A percentile compares a stretch with the other conserved stretches of the same genome.
These are phyloP conservation scores for Macrophya annulata DNA, from an alignment of 2,888 invertebrate genomes.

Conservation along the genomic window DNA sequence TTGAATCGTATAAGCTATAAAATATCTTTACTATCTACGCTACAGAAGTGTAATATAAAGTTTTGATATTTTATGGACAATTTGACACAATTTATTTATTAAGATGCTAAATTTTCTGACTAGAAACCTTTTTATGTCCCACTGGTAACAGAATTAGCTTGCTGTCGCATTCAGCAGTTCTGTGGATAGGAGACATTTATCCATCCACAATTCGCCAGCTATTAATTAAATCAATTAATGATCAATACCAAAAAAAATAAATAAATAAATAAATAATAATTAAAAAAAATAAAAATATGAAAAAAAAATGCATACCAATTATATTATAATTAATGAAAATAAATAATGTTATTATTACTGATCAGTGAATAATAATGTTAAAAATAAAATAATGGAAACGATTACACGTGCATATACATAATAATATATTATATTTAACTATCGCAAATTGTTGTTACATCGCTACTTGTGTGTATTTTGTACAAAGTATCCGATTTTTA, in stretches of 20 bases:
- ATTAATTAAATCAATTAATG: slow-evolving; percentile 54
- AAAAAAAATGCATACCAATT: slow-evolving; percentile 59
- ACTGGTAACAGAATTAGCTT: slow-evolving; percentile 48
- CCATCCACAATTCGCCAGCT: slow-evolving; percentile 57
- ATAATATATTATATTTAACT: slow-evolving; percentile 76
- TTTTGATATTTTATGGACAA: slow-evolving; percentile 47
- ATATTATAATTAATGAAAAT: slow-evolving; percentile 46
- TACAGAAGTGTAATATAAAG: slow-evolving; percentile 20
- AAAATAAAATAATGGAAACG: slow-evolving; percentile 56
- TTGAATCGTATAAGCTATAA: slow-evolving; percentile 41
- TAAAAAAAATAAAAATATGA: slow-evolving; percentile 59
- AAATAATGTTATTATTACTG: slow-evolving; percentile 52
- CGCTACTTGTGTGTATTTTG: slow-evolving; percentile 79
- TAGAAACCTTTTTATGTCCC: slow-evolving; percentile 54
- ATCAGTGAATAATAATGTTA: slow-evolving; percentile 49
- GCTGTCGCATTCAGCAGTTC: slow-evolving; percentile 56
- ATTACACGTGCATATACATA: slow-evolving; percentile 64
- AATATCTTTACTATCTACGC: slow-evolving; percentile 10
- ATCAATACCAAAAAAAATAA: slow-evolving; percentile 50
- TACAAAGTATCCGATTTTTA: slow-evolving; percentile 76
- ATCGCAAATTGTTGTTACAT: slow-evolving; percentile 79
- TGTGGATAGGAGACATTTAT: slow-evolving; percentile 51
- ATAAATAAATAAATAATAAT: slow-evolving; percentile 4
- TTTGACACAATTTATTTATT: slow-evolving; percentile 44
- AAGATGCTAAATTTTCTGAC: slow-evolving; percentile 53